Evolutionary conservation across 2,888 invertebrate species (phyloP), one percentile per base, ranked within the genome.

Genomic region (Spisula solida): DNA sequence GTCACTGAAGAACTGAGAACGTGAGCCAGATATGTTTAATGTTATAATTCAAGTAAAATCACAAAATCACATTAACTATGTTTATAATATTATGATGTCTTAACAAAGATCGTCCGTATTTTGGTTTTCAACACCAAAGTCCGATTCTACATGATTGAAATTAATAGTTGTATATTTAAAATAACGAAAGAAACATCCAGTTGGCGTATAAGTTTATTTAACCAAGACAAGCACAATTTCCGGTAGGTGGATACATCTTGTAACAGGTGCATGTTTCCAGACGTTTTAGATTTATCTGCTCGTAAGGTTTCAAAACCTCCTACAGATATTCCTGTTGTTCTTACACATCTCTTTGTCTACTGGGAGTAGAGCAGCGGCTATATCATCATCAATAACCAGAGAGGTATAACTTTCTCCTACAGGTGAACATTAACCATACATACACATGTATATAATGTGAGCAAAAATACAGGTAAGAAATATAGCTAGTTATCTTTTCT

Each of bases 211-310:
- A 66, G 60, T 25, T 66, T 66, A 66, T 41, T 41, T n/a, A 66
- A 66, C n/a, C 25, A 66, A 66, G 60, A 75, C 31, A 75, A 75
- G 31, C 31, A 31, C 34, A 75, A 75, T 75, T 34, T 75, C 75
- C 75, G 31, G 75, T 25, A 75, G 25, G 31, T 16, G 18, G 5
- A 75, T 75, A 75, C 31, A 75, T 34, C 31, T 34, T 34, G 12
- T 5, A 75, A 75, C 75, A 75, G 75, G 75, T 75, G 75, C 75
- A 75, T 25, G 18, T 34, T 75, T 0, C 75, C 75, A 75, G 75
- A 75, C 75, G 34, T 75, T 75, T 75, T 0, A 34, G 34, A 34
- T 75, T 25, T 34, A 75, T 18, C 31, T 75, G 16, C 34, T 75
- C 1, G 18, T 31, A 18, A 75, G 5, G 25, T 75, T 75, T 75